phyloP scores from a whole-genome alignment of 2,888 invertebrate genomes.

The Leucoptera coffeella region DNA sequence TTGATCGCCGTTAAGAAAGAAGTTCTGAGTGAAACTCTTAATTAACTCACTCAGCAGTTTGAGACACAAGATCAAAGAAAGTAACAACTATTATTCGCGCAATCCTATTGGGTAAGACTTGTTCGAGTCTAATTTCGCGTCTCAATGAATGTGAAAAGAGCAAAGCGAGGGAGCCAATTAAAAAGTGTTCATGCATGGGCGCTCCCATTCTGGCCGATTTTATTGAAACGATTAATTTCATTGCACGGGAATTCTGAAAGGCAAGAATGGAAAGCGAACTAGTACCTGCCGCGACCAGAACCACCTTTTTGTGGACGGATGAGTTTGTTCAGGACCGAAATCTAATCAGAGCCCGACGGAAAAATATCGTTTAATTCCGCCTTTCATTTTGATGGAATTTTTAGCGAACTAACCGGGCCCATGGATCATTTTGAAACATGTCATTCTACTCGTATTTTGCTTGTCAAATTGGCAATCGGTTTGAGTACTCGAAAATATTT shows the following conservation, averaged over 20 bases:
- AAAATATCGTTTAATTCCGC: too few species aligned
- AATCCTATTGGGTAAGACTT: constrained; percentile 12
- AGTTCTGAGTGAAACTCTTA: constrained; percentile 2
- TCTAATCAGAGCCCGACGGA: constrained; percentile 48
- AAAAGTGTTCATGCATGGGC: constrained; percentile 48
- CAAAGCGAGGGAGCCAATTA: constrained; percentile 44
- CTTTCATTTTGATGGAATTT: too few species aligned
- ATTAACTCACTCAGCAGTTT: too few species aligned
- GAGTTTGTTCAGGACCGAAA: constrained; percentile 23
- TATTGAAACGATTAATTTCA: constrained; percentile 52
- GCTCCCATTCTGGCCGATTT: constrained; percentile 41
- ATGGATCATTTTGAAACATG: too few species aligned
- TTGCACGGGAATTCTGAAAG: constrained; percentile 49
- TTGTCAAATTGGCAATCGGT: too few species aligned
- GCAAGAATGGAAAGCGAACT: constrained; percentile 39
- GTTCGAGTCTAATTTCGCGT: constrained; percentile 34
- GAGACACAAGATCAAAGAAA: neutral
- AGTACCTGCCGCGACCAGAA: too few species aligned
- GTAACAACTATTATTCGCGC: neutral
- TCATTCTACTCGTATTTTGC: too few species aligned
- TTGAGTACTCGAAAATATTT: too few species aligned
- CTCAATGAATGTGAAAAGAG: constrained; percentile 27
- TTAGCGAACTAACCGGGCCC: too few species aligned
- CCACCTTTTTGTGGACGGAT: constrained; percentile 34
- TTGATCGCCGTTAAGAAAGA: too few species aligned